A percentile compares a stretch with the other conserved stretches of the same genome.
phyloP scores from a whole-genome alignment of 2,113 vertebrate genomes.

The Pogona vitticeps region DNA sequence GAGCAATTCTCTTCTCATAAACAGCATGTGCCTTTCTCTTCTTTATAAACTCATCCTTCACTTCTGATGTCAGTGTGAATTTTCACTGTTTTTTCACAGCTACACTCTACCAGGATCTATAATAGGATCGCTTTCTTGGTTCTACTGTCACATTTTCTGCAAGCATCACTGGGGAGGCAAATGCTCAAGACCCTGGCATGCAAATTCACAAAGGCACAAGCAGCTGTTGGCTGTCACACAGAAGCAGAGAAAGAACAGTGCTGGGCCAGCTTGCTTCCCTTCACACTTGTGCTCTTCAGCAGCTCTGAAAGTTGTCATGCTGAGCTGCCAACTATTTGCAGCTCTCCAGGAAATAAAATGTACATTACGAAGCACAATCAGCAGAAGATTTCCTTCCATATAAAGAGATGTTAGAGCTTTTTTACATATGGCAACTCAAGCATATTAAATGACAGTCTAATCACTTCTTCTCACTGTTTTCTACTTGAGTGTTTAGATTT shows the following conservation, averaged over 20 bases:
- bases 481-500: neutral
- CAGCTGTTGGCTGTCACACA: constrained; percentile 10
- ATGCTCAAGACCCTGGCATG: neutral
- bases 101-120: constrained; percentile 53
- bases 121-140: constrained; percentile 45
- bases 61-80: constrained; percentile 7
- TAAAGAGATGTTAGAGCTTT: neutral
- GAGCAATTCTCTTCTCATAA: constrained; percentile 22
- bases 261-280: neutral
- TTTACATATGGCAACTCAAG: neutral
- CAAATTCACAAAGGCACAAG: constrained; percentile 27
- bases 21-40: constrained; percentile 24
- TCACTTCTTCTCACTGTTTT: neutral
- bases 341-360: neutral
- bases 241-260: neutral
- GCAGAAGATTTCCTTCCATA: neutral
- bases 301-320: neutral
- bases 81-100: constrained; percentile 49
- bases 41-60: constrained; percentile 18
- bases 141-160: constrained; percentile 47
- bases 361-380: neutral
- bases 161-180: constrained; percentile 8
- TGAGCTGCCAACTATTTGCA: neutral
- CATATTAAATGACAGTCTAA: neutral
- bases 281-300: neutral